Evolutionary conservation across 2,888 invertebrate species (phyloP).

Genomic region (Ectemnius lituratus): DNA sequence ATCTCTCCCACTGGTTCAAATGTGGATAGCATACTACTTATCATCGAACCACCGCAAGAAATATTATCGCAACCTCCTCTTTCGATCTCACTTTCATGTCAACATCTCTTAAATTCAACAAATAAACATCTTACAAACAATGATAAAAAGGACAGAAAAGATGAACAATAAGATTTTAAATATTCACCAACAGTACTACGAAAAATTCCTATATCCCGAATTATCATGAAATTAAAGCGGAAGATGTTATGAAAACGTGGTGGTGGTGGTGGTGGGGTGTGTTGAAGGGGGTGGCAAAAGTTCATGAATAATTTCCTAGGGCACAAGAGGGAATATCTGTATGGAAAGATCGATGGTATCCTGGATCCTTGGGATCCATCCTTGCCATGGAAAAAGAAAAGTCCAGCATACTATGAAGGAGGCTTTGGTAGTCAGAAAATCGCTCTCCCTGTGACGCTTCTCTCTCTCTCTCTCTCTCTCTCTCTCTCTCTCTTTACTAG

Average conservation of each 20-base stretch:
- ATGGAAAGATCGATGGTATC: not conserved
- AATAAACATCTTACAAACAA: too few species aligned
- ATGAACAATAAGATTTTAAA: too few species aligned
- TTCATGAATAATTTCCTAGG: conserved; percentile 1
- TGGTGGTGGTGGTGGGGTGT: too few species aligned
- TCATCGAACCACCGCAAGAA: too few species aligned
- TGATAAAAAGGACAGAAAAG: too few species aligned
- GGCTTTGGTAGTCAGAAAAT: conserved; percentile 4
- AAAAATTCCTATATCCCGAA: not conserved
- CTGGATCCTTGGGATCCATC: conserved; percentile 1
- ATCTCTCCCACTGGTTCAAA: too few species aligned
- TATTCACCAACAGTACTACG: not conserved
- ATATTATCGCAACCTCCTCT: too few species aligned
- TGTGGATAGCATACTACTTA: too few species aligned
- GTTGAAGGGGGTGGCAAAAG: not conserved
- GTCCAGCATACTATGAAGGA: not conserved
- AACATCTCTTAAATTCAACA: too few species aligned
- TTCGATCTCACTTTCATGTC: too few species aligned
- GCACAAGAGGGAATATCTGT: not conserved
- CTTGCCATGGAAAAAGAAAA: conserved; percentile 6
- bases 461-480: conserved; percentile 5
- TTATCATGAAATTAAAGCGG: not conserved
- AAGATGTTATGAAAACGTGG: too few species aligned
- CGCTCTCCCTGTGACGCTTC: conserved; percentile 26
- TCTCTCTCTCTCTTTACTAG: not conserved